phyloP scores from a whole-genome alignment of 2,797 vertebrate species.

The Cyclura pinguis region DNA sequence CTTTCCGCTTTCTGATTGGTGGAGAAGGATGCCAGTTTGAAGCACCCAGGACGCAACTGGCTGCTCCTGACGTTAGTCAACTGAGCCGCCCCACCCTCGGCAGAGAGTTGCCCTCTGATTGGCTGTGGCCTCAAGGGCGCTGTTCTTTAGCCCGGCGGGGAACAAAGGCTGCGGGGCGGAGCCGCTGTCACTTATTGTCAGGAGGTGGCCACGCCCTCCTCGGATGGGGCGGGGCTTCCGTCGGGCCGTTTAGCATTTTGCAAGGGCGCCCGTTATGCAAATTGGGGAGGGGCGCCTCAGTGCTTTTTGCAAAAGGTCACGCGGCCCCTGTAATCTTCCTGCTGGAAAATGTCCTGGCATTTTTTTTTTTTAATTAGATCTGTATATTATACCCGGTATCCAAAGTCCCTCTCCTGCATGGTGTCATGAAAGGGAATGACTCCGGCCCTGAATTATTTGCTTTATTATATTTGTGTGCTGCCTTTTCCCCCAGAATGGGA shows the following conservation, averaged over 20 bases:
- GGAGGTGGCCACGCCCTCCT: fast-evolving
- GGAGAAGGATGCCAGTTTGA: background rate
- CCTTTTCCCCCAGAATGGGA: too few relatives aligned
- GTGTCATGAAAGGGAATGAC: too few relatives aligned
- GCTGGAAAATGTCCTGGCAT: too few relatives aligned
- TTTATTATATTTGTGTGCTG: too few relatives aligned
- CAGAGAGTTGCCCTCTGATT: background rate
- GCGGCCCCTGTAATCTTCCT: too few relatives aligned
- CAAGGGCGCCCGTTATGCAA: background rate
- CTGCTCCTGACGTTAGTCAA: fast-evolving
- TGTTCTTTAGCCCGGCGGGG: constrained; percentile 2
- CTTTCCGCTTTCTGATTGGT: background rate
- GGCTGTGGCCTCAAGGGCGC: background rate
- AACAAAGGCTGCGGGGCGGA: constrained; percentile 43
- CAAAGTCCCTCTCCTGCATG: too few relatives aligned
- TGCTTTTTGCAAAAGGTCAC: too few relatives aligned
- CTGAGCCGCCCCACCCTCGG: fast-evolving
- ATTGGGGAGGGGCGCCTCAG: background rate
- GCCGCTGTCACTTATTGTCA: constrained; percentile 12
- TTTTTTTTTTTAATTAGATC: too few relatives aligned
- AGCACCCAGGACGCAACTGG: fast-evolving
- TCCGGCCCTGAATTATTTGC: too few relatives aligned
- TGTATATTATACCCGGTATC: too few relatives aligned
- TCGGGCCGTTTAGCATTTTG: background rate
- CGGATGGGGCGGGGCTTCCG: fast-evolving